Evolutionary conservation across 2,113 vertebrate genomes (phyloP).

Genomic region (Oenanthe oenanthe): DNA sequence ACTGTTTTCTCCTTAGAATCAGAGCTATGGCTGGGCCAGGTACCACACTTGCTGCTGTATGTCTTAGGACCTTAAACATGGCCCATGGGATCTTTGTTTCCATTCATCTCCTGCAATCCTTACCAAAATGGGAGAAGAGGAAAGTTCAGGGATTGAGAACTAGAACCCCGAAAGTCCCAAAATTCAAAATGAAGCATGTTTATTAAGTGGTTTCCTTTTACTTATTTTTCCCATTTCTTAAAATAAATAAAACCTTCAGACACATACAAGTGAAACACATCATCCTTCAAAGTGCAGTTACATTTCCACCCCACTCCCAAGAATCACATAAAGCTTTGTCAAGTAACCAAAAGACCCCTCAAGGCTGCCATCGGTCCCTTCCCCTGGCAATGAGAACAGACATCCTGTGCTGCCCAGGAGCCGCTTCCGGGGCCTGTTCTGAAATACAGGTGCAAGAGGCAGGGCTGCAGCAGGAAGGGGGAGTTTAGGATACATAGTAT

Average conservation of each 20-base stretch:
- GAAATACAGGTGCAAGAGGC: neutral
- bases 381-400: neutral
- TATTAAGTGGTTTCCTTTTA: constrained; percentile 63
- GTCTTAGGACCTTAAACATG: neutral
- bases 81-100: neutral
- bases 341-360: constrained; percentile 36
- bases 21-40: neutral
- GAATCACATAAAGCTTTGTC: constrained; percentile 56
- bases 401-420: neutral
- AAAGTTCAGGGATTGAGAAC: neutral
- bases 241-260: constrained; percentile 73
- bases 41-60: neutral
- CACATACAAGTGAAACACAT: constrained; percentile 37
- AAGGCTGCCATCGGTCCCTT: neutral
- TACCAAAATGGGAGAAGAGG: neutral
- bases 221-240: constrained; percentile 51
- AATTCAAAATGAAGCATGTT: constrained; percentile 27
- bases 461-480: neutral
- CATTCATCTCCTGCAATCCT: neutral
- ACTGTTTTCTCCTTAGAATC: neutral
- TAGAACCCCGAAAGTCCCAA: neutral
- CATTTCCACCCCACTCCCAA: constrained; percentile 50
- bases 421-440: neutral
- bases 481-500: neutral
- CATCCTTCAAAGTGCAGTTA: constrained; percentile 60